Evolutionary conservation across 2,113 vertebrate genomes (phyloP), one percentile per base, ranked within the genome.

Genomic region (Myrmophylax atrothorax): DNA sequence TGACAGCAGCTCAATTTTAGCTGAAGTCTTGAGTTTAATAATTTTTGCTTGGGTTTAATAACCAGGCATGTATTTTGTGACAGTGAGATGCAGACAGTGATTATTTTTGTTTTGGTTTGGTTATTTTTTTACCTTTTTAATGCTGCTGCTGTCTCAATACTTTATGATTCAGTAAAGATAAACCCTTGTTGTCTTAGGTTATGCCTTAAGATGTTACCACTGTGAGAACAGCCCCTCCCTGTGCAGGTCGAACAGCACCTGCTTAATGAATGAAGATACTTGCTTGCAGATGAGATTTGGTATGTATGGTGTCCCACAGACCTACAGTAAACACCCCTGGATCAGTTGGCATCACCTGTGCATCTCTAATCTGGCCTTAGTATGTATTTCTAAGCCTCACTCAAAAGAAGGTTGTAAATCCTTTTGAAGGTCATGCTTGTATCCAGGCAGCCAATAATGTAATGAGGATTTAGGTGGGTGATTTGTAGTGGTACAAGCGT

Each of bases 271-370:
- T 18, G 95, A 97, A 38, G 96, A 97, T 46, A 70, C 85, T 76
- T 97, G 97, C 94, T 63, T 97, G 90, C 96, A 97, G 82, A 53
- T 97, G 69, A 95, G 66, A 84, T 95, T 89, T 29, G 89, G 97
- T 97, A 96, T 7, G 97, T 96, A 84, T 37, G 4, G 60, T 42
- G 52, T 42, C 89, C 72, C 55, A 24, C 55, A 60, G 68, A 67
- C 52, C 84, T 69, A 38, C 87, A 83, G 79, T 67, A 92, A 86
- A 80, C 80, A 50, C 9, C 10, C 35, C 18, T 28, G 8, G 38
- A 78, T 94, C 68, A 29, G 40, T 63, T 96, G 82, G 55, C 84
- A 13, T 82, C 16, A 33, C 73, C 47, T 67, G 17, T 16, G 40
- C n/a, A 2, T 62, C 89, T 88, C 59, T 52, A 8, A 33, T 58